Evolutionary conservation across 2,113 vertebrate species (phyloP), one percentile per base, ranked within the genome.

Genomic region (Triplophysa siluroides): DNA sequence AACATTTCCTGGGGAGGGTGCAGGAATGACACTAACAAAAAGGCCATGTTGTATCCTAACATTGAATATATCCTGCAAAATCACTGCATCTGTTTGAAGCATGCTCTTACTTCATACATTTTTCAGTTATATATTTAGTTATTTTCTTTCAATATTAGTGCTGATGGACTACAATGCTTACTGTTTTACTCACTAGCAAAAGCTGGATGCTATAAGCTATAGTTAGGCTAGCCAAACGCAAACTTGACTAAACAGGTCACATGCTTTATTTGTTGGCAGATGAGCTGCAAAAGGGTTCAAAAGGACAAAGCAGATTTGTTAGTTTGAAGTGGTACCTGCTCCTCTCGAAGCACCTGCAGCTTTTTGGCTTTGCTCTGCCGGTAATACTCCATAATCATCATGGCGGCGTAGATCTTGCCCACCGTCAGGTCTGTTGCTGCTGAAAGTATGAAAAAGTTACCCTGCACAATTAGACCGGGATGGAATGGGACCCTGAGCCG

Each of bases 311-410:
- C 52, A 61, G 21, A 62, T 52, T 81, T 41, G 18, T 63, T 70
- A 45, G 63, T 77, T 2, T 61, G 56, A 81, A 68, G 23, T n/a
- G 81, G 0, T 92, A 96, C 96, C 96, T 98, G 95, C 88, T 98
- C 96, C 87, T 98, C 96, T 1, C 93, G 90, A 83, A 97, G 92
- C 56, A 92, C 95, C 90, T 98, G 96, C 56, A 93, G 91, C 86
- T 94, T 96, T 91, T 97, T 97, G 81, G 88, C 95, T 83, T 98
- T 98, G 94, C 96, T 98, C 88, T 98, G 96, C 52, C 95, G 92
- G 90, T 98, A 98, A 80, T 98, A 98, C 60, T 98, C 96, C 96
- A 97, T 97, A 90, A 98, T 98, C 96, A 98, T 97, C 96, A 98
- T 98, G 78, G 96, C 96, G 0, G 96, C 96, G 52, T 98, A 98